Conservation (phyloP, 2,888 invertebrate genomes). For the Brachynemurus nebulosus region DNA sequence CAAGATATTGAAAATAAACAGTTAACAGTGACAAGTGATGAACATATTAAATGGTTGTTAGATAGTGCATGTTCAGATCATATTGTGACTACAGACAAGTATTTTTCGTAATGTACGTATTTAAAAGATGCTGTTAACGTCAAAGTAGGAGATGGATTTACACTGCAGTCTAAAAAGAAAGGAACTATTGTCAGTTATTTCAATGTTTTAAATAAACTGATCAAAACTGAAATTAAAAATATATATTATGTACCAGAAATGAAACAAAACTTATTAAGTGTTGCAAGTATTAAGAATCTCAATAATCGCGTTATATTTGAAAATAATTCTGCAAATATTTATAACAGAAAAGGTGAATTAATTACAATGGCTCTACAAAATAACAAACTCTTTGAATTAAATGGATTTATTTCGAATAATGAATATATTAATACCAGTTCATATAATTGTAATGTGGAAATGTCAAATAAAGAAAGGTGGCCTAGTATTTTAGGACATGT, state of each 20-base stretch:
- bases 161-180: constrained; percentile 3
- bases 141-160: constrained; percentile 2
- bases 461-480: constrained; percentile 18
- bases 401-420: not conserved
- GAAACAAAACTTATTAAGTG: constrained; percentile 10
- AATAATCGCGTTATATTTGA: constrained; percentile 11
- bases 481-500: constrained; percentile 18
- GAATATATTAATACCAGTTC: not conserved
- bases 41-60: constrained; percentile 1
- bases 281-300: constrained; percentile 8
- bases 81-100: constrained; percentile 6
- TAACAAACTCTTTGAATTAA: constrained; percentile 4
- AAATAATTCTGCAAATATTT: constrained; percentile 10
- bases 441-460: not conserved
- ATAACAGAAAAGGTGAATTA: constrained; percentile 9
- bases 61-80: constrained; percentile 7
- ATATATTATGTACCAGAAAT: constrained; percentile 8
- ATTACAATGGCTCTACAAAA: constrained; percentile 13
- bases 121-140: constrained; percentile 1
- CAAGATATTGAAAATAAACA: not conserved
- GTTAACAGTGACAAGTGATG: not conserved
- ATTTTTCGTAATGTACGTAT: constrained; percentile 3
- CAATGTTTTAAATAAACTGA: constrained; percentile 1
- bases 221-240: constrained; percentile 1
- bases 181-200: constrained; percentile 3